Conservation (phyloP, 2,888 invertebrate species). For the Drosophila paranaensis region DNA sequence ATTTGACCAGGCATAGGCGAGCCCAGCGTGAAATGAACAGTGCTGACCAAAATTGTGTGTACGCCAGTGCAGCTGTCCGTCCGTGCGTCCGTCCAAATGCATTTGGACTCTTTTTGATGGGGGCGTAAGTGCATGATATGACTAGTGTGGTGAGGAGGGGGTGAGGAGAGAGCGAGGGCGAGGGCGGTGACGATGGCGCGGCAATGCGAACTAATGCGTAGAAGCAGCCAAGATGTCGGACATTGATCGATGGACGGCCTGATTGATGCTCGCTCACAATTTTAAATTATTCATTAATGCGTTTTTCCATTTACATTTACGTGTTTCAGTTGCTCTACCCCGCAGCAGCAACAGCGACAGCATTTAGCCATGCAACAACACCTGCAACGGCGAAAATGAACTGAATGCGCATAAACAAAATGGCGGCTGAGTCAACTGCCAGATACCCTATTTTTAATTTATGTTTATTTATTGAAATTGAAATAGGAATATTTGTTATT, state of each 20-base stretch:
- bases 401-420: background rate
- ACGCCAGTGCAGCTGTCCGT: background rate
- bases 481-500: too few relatives aligned
- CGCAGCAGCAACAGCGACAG: background rate
- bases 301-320: conserved; percentile 10
- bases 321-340: background rate
- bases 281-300: conserved; percentile 49
- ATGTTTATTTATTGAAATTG: too few relatives aligned
- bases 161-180: too few relatives aligned
- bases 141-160: background rate
- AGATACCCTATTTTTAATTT: background rate
- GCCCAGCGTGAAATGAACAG: conserved; percentile 61
- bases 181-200: too few relatives aligned
- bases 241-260: conserved; percentile 35
- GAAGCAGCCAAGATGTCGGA: conserved; percentile 29
- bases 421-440: background rate
- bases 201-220: conserved; percentile 20
- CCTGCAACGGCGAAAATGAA: conserved; percentile 21
- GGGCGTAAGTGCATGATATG: conserved; percentile 24
- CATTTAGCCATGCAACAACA: conserved; percentile 3
- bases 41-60: conserved; percentile 36
- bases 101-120: background rate
- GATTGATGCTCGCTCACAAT: conserved; percentile 26
- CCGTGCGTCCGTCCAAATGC: conserved; percentile 2
- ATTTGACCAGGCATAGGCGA: conserved; percentile 66